These are phyloP conservation scores for Muscicapa comitata DNA, from an alignment of 2,797 vertebrate species.

Conservation along the genomic window DNA sequence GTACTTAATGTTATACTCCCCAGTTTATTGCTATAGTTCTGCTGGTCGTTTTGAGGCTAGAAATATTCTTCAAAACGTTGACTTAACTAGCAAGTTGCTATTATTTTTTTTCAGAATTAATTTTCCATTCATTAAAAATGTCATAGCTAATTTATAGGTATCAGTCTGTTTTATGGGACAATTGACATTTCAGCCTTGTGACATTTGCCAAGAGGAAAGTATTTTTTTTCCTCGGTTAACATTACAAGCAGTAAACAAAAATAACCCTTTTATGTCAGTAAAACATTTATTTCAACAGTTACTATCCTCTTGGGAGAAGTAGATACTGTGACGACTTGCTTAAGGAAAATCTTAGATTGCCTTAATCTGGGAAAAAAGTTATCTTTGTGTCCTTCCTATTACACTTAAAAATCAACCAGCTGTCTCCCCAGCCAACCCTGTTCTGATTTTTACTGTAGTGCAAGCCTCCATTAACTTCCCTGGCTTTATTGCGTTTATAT, in stretches of 20 bases:
- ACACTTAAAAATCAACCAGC: neutral
- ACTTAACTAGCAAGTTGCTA: neutral
- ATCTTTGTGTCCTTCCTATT: neutral
- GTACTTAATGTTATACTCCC: neutral
- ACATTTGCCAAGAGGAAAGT: neutral
- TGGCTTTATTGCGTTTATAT: neutral
- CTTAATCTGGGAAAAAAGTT: neutral
- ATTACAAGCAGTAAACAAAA: neutral
- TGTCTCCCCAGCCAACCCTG: neutral
- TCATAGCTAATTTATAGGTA: neutral
- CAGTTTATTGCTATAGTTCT: neutral
- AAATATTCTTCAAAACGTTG: neutral
- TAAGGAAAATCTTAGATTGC: neutral
- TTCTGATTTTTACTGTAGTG: neutral
- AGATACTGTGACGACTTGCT: neutral
- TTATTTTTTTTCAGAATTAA: neutral
- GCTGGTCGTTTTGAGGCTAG: neutral
- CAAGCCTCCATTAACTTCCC: neutral
- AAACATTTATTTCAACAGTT: neutral
- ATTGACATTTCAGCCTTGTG: neutral
- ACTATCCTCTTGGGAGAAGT: neutral
- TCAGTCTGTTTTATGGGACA: neutral
- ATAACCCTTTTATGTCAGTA: neutral
- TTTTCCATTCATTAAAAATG: slow-evolving; percentile 26
- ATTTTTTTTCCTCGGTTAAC: neutral